phyloP scores from a whole-genome alignment of 2,797 vertebrate species.

The Pyrrhura leucotis region DNA sequence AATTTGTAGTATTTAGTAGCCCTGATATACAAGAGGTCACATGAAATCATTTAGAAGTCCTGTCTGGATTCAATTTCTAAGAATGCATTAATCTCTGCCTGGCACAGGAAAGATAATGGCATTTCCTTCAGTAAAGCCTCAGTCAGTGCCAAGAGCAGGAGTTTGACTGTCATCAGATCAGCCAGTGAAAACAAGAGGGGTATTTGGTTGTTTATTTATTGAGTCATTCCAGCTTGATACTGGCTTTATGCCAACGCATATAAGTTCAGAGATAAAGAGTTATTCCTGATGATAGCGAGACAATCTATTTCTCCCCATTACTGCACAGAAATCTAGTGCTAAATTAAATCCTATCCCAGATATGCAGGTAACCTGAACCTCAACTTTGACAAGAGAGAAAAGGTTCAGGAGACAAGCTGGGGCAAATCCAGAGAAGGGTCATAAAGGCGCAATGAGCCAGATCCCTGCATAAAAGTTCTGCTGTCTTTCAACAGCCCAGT shows the following conservation, averaged over 20 bases:
- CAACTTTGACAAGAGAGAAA: constrained; percentile 18
- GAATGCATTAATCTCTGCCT: constrained; percentile 69
- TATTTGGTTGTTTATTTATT: constrained; percentile 67
- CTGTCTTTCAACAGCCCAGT: constrained; percentile 30
- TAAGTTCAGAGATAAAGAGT: constrained; percentile 49
- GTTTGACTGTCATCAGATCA: constrained; percentile 52
- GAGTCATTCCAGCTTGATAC: constrained; percentile 42
- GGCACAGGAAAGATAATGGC: constrained; percentile 60
- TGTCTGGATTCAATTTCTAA: constrained; percentile 66
- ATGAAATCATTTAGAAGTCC: constrained; percentile 60
- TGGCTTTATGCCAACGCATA: constrained; percentile 41
- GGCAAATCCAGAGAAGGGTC: constrained; percentile 52
- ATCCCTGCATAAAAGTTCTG: constrained; percentile 8
- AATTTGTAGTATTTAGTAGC: constrained; percentile 69
- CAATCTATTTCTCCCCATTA: neutral
- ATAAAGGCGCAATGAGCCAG: constrained; percentile 39
- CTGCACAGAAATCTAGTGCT: neutral
- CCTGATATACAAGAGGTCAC: constrained; percentile 57
- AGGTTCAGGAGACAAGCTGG: constrained; percentile 45
- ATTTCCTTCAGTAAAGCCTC: constrained; percentile 47
- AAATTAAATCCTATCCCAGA: constrained; percentile 5
- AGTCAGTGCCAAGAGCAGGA: constrained; percentile 43
- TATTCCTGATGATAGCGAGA: neutral
- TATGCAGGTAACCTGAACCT: constrained; percentile 44
- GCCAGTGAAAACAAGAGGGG: constrained; percentile 52